Evolutionary conservation across 2,888 invertebrate genomes (phyloP), one percentile per base, ranked within the genome.

Genomic region (Drosophila ezoana): DNA sequence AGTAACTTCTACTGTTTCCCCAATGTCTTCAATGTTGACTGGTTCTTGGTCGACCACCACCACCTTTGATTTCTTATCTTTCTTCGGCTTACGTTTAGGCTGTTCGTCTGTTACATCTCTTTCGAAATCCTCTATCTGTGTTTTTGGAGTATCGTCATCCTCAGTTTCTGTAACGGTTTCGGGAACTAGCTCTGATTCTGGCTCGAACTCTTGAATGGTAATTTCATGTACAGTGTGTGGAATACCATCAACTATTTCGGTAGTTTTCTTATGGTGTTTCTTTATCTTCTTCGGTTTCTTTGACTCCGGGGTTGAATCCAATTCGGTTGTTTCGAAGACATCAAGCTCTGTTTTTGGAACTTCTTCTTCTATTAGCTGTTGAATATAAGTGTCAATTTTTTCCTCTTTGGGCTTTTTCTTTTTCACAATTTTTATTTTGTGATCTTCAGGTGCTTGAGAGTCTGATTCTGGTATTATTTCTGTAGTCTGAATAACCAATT

Each of bases 401-500:
- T 90, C 90, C 10, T 86, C 65, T 44, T 89, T 86, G 0, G 90
- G 79, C 48, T 90, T 92, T 61, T 84, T 90, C 63, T 84, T 89
- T 59, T 87, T 91, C 1, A 84, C 69, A 57, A 90, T 75, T 40
- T 89, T 90, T 6, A 87, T 63, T 38, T 81, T 79, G 32, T 74
- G 67, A 5, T 74, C 59, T 10, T 74, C 52, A 16, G 54, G 47
- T 13, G 51, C 23, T 10, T 64, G 32, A 8, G 23, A n/a, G 20
- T 79, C 79, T 20, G 49, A 32, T 14, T 60, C 62, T 4, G 90
- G 88, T 63, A 41, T 88, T 83, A 79, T 79, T 87, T 93, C 93
- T 1, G 91, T 90, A 54, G 92, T 92, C 38, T 91, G 91, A 33
- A 93, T 91, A 4, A 92, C 89, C 1, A 93, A 87, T 49, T 93